Evolutionary conservation across 2,888 invertebrate species (phyloP).

Genomic region (Hirtodrosophila duncani): DNA sequence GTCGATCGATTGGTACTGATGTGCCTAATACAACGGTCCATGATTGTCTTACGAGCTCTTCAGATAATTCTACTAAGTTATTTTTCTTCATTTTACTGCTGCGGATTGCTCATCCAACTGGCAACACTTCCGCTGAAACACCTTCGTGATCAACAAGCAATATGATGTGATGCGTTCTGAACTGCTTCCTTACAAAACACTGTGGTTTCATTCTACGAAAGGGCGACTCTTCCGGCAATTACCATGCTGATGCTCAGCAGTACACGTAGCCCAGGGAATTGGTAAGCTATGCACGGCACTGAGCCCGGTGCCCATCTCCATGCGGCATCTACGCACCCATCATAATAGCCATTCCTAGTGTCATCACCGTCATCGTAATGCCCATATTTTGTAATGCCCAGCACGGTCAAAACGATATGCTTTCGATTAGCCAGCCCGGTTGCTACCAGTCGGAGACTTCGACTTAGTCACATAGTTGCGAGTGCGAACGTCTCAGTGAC

Average conservation of each 20-base stretch:
- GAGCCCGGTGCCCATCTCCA: constrained; percentile 8
- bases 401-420: constrained; percentile 23
- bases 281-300: no score
- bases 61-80: no score
- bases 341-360: constrained; percentile 22
- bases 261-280: constrained; percentile 43
- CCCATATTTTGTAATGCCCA: constrained; percentile 41
- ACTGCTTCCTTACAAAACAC: no score
- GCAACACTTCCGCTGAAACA: no score
- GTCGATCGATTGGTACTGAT: no score
- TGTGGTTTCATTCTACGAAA: no score
- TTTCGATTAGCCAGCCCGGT: constrained; percentile 56
- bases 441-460: neutral
- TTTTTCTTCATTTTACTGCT: no score
- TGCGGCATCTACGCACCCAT: constrained; percentile 21
- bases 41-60: no score
- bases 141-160: no score
- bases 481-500: constrained; percentile 14
- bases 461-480: constrained; percentile 31
- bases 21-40: no score
- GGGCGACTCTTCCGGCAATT: constrained; percentile 9
- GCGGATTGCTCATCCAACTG: no score
- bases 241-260: constrained; percentile 20
- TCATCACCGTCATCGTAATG: constrained; percentile 22
- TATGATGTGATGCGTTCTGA: no score